Evolutionary conservation across 2,113 vertebrate species (phyloP).

Genomic region (Scomber scombrus): DNA sequence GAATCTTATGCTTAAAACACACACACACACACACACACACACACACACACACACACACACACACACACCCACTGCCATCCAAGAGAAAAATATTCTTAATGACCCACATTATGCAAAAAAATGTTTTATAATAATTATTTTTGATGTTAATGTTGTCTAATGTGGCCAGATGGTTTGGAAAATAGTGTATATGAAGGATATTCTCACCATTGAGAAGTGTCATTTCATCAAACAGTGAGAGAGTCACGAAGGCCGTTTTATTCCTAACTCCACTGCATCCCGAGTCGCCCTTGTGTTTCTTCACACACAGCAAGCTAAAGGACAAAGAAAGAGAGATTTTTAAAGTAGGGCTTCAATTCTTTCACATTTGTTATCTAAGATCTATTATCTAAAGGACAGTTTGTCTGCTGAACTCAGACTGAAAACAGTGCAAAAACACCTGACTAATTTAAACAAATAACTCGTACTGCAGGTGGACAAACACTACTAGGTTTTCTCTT

Average conservation of each 20-base stretch:
- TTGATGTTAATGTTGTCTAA: not conserved
- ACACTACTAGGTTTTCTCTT: not conserved
- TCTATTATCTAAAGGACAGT: not conserved
- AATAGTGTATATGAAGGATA: not conserved
- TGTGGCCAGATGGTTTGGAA: too few relatives aligned
- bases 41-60: too few relatives aligned
- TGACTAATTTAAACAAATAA: slow-evolving; percentile 7
- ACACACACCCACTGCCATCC: too few relatives aligned
- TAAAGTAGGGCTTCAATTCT: not conserved
- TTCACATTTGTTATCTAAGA: not conserved
- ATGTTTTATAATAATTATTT: not conserved
- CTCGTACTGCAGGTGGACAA: not conserved
- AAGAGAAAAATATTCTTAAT: too few relatives aligned
- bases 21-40: too few relatives aligned
- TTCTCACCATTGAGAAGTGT: slow-evolving; percentile 92
- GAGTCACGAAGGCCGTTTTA: slow-evolving; percentile 89
- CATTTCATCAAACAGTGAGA: slow-evolving; percentile 92
- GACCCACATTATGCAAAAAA: too few relatives aligned
- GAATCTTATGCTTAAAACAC: too few relatives aligned
- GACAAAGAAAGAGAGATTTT: slow-evolving; percentile 19
- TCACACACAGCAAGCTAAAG: slow-evolving; percentile 92
- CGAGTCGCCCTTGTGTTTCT: slow-evolving; percentile 90
- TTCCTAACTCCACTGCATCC: slow-evolving; percentile 92
- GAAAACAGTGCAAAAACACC: not conserved
- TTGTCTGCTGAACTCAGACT: not conserved